Percentiles rank a stretch among this genome's conserved stretches.
Evolutionary conservation across 2,113 vertebrate genomes (phyloP).

Genomic region (Podarcis muralis): DNA sequence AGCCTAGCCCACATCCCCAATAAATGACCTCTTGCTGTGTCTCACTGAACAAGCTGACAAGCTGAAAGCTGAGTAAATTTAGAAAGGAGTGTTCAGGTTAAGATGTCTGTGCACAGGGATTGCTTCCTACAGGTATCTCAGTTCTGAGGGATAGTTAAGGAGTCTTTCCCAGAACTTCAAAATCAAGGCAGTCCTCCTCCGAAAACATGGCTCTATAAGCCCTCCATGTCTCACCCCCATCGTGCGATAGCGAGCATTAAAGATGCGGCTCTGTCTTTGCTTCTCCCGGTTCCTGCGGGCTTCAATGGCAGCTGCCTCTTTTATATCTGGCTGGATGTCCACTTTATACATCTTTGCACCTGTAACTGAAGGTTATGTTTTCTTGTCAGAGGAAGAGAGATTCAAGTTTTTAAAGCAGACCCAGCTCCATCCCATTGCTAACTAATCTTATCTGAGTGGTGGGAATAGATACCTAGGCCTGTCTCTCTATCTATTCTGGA

Average conservation of each 20-base stretch:
- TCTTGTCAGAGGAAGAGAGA: background rate
- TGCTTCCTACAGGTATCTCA: background rate
- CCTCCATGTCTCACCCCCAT: constrained; percentile 75
- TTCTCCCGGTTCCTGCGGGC: constrained; percentile 77
- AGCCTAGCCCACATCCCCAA: background rate
- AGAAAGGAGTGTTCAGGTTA: background rate
- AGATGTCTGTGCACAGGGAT: background rate
- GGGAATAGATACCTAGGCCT: background rate
- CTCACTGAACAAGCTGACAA: background rate
- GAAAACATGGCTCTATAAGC: background rate
- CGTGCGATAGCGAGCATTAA: constrained; percentile 73
- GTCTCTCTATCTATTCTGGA: background rate
- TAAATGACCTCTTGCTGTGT: background rate
- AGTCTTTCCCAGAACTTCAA: background rate
- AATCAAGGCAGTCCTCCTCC: background rate
- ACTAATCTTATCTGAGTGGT: background rate
- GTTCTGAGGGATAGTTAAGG: background rate
- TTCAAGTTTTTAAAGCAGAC: background rate
- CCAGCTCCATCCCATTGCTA: too few relatives aligned
- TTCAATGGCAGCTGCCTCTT: constrained; percentile 67
- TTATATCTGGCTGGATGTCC: constrained; percentile 70
- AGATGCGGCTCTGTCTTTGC: constrained; percentile 76
- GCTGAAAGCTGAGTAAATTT: background rate
- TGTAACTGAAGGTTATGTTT: background rate
- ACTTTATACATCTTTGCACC: constrained; percentile 74